Evolutionary conservation across 2,797 vertebrate genomes (phyloP), one percentile per base, ranked within the genome.

Genomic region (Scolopax rusticola): DNA sequence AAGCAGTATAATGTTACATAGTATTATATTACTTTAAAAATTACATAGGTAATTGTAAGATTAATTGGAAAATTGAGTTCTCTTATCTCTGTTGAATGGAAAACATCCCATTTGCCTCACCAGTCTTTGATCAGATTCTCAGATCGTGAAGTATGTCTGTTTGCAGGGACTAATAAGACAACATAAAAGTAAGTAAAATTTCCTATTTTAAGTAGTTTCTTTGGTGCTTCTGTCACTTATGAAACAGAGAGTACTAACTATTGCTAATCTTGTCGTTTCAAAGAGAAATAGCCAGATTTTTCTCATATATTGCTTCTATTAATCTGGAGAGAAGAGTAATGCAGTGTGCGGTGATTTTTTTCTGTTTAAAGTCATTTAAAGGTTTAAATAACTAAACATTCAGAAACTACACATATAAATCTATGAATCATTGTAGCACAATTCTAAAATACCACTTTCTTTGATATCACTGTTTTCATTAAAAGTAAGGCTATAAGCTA

Each of bases 21-120:
- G 36, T 56, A 59, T 56, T 81, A 40, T 41, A 75, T 79, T 87
- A 71, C 51, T 85, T 59, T 74, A 91, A 92, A 87, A 78, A 71
- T 24, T 30, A 87, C 27, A 60, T 11, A n/a, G 13, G 8, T 81
- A 73, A 83, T 76, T 87, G 38, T 90, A 94, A 85, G 41, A 87
- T 85, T 88, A 86, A 93, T 78, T 86, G n/a, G 40, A 89, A 93
- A 73, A 15, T 77, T 12, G 8, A 61, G 20, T 93, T 87, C 18
- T 84, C 18, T 89, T 51, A 51, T 64, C 43, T 59, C 51, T 84
- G 24, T 59, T 73, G 54, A 76, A 69, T n/a, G 15, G 32, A 71
- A 85, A 77, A 77, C 12, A 70, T 77, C 36, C 20, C 18, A 64
- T 68, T 95, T 91, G 2, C 15, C 36, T 81, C 28, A 93, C 6